Conservation (phyloP, 2,113 vertebrate species). For the Antennarius striatus region DNA sequence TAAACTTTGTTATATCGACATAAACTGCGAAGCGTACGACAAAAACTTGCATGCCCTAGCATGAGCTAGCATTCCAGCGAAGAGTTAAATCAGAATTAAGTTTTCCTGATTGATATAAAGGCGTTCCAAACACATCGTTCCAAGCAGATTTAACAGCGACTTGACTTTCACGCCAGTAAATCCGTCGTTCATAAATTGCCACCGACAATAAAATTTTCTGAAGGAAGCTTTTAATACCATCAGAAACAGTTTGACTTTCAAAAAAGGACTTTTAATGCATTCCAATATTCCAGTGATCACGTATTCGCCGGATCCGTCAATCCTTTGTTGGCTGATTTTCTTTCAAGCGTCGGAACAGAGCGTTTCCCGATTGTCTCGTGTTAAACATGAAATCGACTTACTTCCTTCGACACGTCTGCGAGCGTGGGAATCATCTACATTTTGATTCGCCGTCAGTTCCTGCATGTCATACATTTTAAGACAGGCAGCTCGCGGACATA, state of each 20-base stretch:
- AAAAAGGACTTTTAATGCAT: too few species aligned
- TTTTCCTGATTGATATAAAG: too few species aligned
- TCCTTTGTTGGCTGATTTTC: conserved; percentile 4
- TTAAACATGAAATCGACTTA: conserved; percentile 44
- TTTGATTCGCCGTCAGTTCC: conserved; percentile 54
- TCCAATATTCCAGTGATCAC: conserved; percentile 22
- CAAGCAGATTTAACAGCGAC: too few species aligned
- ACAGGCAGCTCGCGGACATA: too few species aligned
- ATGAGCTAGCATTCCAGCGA: too few species aligned
- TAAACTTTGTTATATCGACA: too few species aligned
- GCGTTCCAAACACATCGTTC: too few species aligned
- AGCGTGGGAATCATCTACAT: conserved; percentile 52
- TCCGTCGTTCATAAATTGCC: conserved; percentile 5
- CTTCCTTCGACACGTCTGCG: conserved; percentile 46
- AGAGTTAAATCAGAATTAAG: too few species aligned
- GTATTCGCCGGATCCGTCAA: conserved; percentile 29
- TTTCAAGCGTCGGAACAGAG: conserved; percentile 7
- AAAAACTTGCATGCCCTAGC: too few species aligned
- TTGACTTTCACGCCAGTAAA: not conserved
- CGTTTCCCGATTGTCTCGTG: conserved; percentile 43
- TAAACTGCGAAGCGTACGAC: too few species aligned
- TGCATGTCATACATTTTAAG: conserved; percentile 54
- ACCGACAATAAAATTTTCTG: not conserved
- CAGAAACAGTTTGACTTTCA: too few species aligned
- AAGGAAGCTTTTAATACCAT: too few species aligned